Base-by-base conservation (phyloP, 2,797 vertebrate species). In the Schizothorax lantsangensis region DNA sequence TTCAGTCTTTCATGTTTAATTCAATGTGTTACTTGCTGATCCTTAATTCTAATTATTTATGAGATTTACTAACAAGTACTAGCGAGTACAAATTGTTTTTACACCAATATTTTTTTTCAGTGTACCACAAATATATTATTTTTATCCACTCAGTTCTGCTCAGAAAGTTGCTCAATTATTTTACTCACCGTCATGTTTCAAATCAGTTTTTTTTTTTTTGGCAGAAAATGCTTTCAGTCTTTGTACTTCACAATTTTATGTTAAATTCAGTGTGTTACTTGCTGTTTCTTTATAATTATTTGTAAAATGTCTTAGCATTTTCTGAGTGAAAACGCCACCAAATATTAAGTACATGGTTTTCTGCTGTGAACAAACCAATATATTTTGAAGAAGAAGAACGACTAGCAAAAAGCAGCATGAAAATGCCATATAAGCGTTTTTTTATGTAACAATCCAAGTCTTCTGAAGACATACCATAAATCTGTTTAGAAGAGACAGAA, bases 1-100 rank as follows among this genome's bases (percentile, higher is more conserved):
- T 62, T 62, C 59, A 26, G 64, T 68, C 64, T 68, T 68, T 68
- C 7, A 68, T 66, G 64, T 66, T 66, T 66, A 33, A 33, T 66
- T 66, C 14, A 33, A 7, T 0, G 15, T 8, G 64, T 66, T 66
- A 17, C 14, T 6, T 66, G 30, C 2, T 15, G 5, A 17, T 68
- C 7, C 30, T 68, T 19, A 36, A 36, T 68, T 68, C 64, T 4
- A 68, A 68, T 17, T 36, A 33, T 66, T 66, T 33, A 33, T 36
- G 64, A 17, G 64, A 66, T 66, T 33, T 66, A 33, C 3, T 33
- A 7, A 14, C 30, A 66, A 66, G 33, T 66, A 33, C 14, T 33
- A 30, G 30, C 30, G 19, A 57, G 21, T 23, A 49, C 15, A 17
- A 62, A 62, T 26, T 0, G 23, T 62, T 62, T 62, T 59, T 11